These are phyloP conservation scores for Alsophila aescularia DNA, from an alignment of 2,888 invertebrate species.

Conservation along the genomic window DNA sequence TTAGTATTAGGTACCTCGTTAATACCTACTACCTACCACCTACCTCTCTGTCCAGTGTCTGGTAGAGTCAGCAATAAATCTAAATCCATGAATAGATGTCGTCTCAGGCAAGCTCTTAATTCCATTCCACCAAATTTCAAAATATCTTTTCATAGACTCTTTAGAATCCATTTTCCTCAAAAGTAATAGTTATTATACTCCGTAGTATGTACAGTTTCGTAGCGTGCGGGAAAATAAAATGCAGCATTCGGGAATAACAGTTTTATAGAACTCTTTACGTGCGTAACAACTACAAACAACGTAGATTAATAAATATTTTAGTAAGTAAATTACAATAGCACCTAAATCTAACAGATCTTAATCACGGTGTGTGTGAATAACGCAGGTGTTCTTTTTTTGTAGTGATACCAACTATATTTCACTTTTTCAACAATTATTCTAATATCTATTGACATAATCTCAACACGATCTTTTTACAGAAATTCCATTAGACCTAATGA, in stretches of 20 bases:
- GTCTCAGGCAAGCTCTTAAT: constrained; percentile 76
- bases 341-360: constrained; percentile 19
- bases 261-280: constrained; percentile 37
- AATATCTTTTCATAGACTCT: constrained; percentile 57
- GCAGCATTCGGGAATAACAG: not conserved
- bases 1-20: not conserved
- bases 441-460: not conserved
- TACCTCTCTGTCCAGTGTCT: constrained; percentile 87
- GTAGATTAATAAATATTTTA: constrained; percentile 30
- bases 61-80: constrained; percentile 85
- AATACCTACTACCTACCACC: too few species aligned
- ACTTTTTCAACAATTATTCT: constrained; percentile 1
- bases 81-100: constrained; percentile 86
- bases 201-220: not conserved
- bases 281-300: constrained; percentile 35
- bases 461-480: not conserved
- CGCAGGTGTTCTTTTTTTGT: constrained; percentile 8
- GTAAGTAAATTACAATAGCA: constrained; percentile 16
- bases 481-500: not conserved
- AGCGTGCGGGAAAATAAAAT: constrained; percentile 19
- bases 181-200: not conserved
- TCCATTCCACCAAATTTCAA: constrained; percentile 77
- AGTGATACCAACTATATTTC: not conserved
- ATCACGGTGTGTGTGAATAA: constrained; percentile 24
- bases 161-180: constrained; percentile 49